Base-by-base conservation (phyloP, 2,797 vertebrate genomes). In the Crocidura indochinensis region DNA sequence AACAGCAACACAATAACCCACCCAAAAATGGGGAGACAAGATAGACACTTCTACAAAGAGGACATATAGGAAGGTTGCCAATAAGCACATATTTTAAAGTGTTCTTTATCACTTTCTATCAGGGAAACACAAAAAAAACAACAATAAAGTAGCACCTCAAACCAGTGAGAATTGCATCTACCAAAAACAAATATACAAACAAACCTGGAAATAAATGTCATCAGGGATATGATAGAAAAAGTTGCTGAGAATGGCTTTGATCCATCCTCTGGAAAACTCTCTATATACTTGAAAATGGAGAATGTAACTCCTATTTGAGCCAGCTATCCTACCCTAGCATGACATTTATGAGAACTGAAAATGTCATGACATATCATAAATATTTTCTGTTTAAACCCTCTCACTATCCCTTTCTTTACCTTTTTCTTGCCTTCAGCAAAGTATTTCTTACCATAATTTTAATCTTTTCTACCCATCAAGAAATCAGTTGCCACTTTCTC, bases 381-480 rank as follows among this genome's bases (percentile, higher is more conserved):
- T 69, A 69, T 62, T 90, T 60, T 78, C 29, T 74, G 67, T 22
- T 69, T 69, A 84, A 78, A 17, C 10, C n/a, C 72, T 87, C 17
- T 77, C 69, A 68, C 47, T 74, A 72, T 38, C 26, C 46, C 14
- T 79, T 69, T 53, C 51, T 62, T 90, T 81, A 56, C 4, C 53
- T 74, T 84, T 90, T 11, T 84, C 65, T 84, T 65, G 56, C 64
- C 77, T 22, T 86, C 26, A 22, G 67, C 29, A 62, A 29, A 62
- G 20, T 79, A 83, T 62, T 92, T 88, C 74, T 87, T 82, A 80
- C 46, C 81, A 79, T 4, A 31, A 9, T 47, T 27, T 9, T 79
- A 2, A 15, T 68, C 79, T 74, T 67, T 79, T 72, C n/a, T 67
- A 11, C 69, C 29, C 20, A 83, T 75, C 64, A 90, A 88, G 72